Evolutionary conservation across 2,797 vertebrate species (phyloP), one percentile per base, ranked within the genome.

Genomic region (Mus caroli): DNA sequence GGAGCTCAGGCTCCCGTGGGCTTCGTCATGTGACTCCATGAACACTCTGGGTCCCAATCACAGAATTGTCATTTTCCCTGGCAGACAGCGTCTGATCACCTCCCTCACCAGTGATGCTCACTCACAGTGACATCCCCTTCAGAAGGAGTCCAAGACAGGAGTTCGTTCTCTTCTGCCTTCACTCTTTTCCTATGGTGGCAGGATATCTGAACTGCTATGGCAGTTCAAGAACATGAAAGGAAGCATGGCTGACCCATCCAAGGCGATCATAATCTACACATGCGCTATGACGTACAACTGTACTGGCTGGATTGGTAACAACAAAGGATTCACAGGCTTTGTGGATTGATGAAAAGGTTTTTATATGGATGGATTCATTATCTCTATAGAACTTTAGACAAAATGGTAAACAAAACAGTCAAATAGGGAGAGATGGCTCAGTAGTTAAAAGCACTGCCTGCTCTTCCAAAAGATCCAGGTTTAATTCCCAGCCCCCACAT

Each of bases 331-430:
- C 46, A 56, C 9, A 0, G 69, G 31, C n/a, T 58, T 31, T 67
- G 37, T 67, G 46, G 37, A 34, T 34, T 60, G 28, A 46, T 88
- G 26, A 67, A 50, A 20, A 75, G 50, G 40, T 60, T 67, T 90
- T 77, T 56, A 46, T 28, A 60, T 71, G 50, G 78, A 50, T 84
- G 31, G 60, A 83, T 88, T 34, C 22, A 37, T 71, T 73, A 37
- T 28, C 31, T 71, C 24, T 60, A 78, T 17, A 88, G 67, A 75
- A 20, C 26, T 9, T 60, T 88, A 73, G 22, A 19, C 4, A 92
- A 94, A 94, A 84, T 76, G 19, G 19, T 69, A 20, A 50, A 87
- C 37, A 37, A 82, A 31, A 92, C 10, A 85, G 10, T 67, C 92
- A 37, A 94, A 80, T 1, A 91, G 43, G 6, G 60, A 46, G 26